These are phyloP conservation scores for Myiotriccus ornatus DNA, from an alignment of 2,797 vertebrate species.

Conservation along the genomic window DNA sequence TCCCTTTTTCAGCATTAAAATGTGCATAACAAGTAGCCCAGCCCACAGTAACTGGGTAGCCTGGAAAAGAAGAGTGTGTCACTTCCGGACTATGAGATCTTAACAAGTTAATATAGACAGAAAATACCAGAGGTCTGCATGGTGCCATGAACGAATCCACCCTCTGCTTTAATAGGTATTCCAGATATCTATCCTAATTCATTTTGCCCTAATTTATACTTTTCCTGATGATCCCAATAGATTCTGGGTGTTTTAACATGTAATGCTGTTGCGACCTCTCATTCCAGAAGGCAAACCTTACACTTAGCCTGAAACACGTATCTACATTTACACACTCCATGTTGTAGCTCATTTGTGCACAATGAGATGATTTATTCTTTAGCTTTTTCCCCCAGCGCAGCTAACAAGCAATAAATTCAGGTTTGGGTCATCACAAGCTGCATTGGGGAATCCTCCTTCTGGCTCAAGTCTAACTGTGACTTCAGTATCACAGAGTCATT, in stretches of 20 bases:
- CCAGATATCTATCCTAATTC: neutral
- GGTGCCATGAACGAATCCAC: neutral
- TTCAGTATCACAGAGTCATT: neutral
- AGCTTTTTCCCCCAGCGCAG: fast-evolving
- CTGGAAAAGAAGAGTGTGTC: neutral
- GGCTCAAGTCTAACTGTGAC: neutral
- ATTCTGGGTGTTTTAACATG: neutral
- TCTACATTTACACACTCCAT: fast-evolving
- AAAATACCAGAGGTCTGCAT: neutral
- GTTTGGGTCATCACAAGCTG: neutral
- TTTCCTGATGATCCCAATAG: neutral
- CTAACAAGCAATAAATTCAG: neutral
- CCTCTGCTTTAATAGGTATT: neutral
- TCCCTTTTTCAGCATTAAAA: neutral
- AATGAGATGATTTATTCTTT: neutral
- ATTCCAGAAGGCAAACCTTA: neutral
- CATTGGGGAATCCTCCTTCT: neutral
- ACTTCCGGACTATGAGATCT: neutral
- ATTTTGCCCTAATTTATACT: neutral
- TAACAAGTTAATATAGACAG: neutral
- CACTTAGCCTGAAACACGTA: neutral
- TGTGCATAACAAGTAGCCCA: neutral
- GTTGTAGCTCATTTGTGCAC: neutral
- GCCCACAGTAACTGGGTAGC: neutral
- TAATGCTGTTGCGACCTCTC: neutral